These are phyloP conservation scores for Anguilla marmorata DNA, from an alignment of 2,797 vertebrate species.

Conservation along the genomic window DNA sequence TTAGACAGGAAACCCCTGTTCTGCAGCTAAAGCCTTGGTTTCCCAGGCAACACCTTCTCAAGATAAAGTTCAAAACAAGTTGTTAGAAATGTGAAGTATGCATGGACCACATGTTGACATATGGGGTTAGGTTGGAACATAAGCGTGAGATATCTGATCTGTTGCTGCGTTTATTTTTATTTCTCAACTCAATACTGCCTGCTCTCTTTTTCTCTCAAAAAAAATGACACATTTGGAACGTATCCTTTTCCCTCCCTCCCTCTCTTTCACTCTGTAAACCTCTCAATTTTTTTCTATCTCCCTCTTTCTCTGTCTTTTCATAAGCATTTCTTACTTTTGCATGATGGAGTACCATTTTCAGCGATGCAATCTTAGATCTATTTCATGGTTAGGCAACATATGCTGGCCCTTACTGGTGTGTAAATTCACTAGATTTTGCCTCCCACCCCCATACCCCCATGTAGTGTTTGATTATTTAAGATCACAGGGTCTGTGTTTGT, in stretches of 20 bases:
- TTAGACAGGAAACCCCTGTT: slow-evolving; percentile 30
- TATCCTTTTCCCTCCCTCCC: background rate
- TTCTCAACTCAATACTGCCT: slow-evolving; percentile 13
- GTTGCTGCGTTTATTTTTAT: slow-evolving; percentile 16
- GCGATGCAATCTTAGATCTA: background rate
- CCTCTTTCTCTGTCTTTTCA: background rate
- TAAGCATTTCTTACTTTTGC: slow-evolving; percentile 25
- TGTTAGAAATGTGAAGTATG: slow-evolving; percentile 27
- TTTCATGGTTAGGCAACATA: slow-evolving; percentile 3
- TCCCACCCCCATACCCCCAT: background rate
- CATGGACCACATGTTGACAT: slow-evolving; percentile 36
- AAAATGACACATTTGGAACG: background rate
- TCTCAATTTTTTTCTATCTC: background rate
- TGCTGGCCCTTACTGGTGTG: slow-evolving; percentile 11
- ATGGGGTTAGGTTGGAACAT: slow-evolving; percentile 32
- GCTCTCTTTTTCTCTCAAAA: background rate
- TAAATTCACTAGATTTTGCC: background rate
- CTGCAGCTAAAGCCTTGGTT: slow-evolving; percentile 26
- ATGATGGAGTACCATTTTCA: slow-evolving; percentile 1
- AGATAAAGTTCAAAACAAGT: slow-evolving; percentile 30
- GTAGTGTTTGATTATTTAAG: slow-evolving; percentile 29
- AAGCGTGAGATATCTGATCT: slow-evolving; percentile 31
- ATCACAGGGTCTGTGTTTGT: slow-evolving; percentile 43
- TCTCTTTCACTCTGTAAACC: background rate
- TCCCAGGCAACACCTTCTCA: slow-evolving; percentile 22